A percentile compares a stretch with the other conserved stretches of the same genome.
Conservation (phyloP, 2,888 invertebrate species). For the Molanna angustata region DNA sequence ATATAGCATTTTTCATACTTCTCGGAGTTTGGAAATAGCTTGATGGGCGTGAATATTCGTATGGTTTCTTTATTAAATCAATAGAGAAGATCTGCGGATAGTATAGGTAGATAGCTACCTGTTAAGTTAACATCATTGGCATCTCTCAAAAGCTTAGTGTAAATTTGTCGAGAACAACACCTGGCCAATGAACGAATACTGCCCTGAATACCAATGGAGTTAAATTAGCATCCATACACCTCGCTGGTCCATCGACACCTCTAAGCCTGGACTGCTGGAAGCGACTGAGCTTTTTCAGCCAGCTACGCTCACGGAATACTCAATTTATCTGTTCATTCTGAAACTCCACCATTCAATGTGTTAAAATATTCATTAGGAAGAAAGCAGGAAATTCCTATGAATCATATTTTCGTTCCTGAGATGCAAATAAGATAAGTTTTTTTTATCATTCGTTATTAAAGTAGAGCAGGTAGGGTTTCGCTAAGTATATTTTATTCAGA, state of each 20-base stretch:
- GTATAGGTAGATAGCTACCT: no score
- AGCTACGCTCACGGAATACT: slow-evolving; percentile 10
- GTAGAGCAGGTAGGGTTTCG: no score
- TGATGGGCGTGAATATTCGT: no score
- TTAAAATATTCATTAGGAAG: no score
- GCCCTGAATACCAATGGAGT: slow-evolving; percentile 17
- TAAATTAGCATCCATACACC: slow-evolving; percentile 16
- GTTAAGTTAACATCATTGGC: slow-evolving; percentile 6
- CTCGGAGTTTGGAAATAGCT: no score
- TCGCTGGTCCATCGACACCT: slow-evolving; percentile 16
- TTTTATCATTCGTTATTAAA: no score
- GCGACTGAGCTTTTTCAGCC: slow-evolving; percentile 11
- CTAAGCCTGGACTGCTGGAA: not conserved
- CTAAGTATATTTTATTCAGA: no score
- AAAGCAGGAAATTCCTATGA: no score
- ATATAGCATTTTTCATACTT: no score
- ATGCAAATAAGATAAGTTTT: no score
- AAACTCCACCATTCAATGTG: no score
- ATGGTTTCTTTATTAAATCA: slow-evolving; percentile 7
- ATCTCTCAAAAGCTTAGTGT: slow-evolving; percentile 10
- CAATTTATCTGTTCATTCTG: slow-evolving; percentile 15
- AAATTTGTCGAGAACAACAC: slow-evolving; percentile 21
- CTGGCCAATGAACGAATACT: slow-evolving; percentile 17
- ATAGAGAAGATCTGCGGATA: slow-evolving; percentile 2
- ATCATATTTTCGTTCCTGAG: no score